Percentiles rank a stretch among this genome's conserved stretches.
Evolutionary conservation across 2,797 vertebrate genomes (phyloP).

Genomic region (Anguilla marmorata): DNA sequence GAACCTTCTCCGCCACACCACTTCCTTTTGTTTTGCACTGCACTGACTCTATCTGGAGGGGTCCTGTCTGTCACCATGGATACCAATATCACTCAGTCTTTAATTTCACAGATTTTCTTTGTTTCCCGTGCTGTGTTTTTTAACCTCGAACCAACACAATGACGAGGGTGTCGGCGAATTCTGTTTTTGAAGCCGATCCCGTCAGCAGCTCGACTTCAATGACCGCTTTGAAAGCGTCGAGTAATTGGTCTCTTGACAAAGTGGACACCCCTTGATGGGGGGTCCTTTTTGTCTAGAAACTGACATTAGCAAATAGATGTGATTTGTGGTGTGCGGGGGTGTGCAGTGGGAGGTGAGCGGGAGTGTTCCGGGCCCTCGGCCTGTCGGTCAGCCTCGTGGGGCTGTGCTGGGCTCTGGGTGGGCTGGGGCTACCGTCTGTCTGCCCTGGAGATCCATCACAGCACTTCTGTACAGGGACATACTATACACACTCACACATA

Average conservation of each 20-base stretch:
- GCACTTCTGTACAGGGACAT: constrained; percentile 31
- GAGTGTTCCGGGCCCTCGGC: neutral
- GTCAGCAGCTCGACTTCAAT: neutral
- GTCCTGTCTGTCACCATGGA: neutral
- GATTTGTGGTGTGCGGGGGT: neutral
- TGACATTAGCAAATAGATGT: neutral
- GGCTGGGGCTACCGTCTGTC: neutral
- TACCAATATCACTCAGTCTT: neutral
- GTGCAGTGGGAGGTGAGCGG: neutral
- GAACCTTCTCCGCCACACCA: neutral
- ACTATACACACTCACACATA: neutral
- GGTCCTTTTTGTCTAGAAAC: neutral
- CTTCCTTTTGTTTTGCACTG: neutral
- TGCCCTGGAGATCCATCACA: neutral
- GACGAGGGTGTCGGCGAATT: neutral
- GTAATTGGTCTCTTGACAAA: neutral
- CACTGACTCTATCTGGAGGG: neutral
- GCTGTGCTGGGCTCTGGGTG: neutral
- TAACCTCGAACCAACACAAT: neutral
- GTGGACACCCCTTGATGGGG: neutral
- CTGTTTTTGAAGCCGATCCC: neutral
- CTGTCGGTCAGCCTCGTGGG: neutral
- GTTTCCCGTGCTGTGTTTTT: neutral
- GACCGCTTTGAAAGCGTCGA: neutral
- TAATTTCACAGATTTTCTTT: neutral